A percentile compares a stretch with the other conserved stretches of the same genome.
phyloP scores from a whole-genome alignment of 2,797 vertebrate species.

The Danio tinwini region DNA sequence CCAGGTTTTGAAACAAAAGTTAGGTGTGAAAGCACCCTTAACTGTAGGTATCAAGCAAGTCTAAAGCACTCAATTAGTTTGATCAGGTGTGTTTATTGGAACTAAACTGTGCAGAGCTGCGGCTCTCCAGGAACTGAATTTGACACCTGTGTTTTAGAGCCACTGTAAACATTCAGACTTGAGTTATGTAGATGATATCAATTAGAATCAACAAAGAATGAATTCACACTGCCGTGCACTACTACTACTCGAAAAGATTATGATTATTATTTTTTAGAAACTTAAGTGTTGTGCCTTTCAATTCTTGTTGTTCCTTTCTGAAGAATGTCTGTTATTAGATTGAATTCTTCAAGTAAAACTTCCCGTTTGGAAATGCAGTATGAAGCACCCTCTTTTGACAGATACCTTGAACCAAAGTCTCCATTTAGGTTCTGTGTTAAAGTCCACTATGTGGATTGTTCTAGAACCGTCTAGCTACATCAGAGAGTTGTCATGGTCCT shows the following conservation, averaged over 20 bases:
- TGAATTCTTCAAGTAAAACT: constrained; percentile 54
- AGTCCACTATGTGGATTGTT: constrained; percentile 72
- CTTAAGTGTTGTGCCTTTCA: constrained; percentile 91
- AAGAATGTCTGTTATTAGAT: constrained; percentile 58
- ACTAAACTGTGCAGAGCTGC: no score
- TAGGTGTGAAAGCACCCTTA: no score
- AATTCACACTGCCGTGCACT: constrained; percentile 62
- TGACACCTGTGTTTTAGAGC: neutral
- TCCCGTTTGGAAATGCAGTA: constrained; percentile 57
- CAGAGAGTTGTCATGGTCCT: constrained; percentile 73
- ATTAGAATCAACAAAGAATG: constrained; percentile 40
- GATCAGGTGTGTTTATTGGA: no score
- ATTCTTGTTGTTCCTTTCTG: constrained; percentile 69
- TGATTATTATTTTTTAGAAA: constrained; percentile 79
- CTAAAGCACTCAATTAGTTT: no score
- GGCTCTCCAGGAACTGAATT: no score
- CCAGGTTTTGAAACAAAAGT: no score
- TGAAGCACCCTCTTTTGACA: constrained; percentile 79
- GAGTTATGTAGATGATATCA: neutral
- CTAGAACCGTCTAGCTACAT: constrained; percentile 67
- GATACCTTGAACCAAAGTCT: constrained; percentile 91
- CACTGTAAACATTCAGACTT: neutral
- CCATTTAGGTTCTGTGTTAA: constrained; percentile 81
- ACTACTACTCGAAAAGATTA: constrained; percentile 53
- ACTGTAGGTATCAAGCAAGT: no score